These are phyloP conservation scores for Drosophila repletoides DNA, from an alignment of 1,140 invertebrate species.

Conservation along the genomic window DNA sequence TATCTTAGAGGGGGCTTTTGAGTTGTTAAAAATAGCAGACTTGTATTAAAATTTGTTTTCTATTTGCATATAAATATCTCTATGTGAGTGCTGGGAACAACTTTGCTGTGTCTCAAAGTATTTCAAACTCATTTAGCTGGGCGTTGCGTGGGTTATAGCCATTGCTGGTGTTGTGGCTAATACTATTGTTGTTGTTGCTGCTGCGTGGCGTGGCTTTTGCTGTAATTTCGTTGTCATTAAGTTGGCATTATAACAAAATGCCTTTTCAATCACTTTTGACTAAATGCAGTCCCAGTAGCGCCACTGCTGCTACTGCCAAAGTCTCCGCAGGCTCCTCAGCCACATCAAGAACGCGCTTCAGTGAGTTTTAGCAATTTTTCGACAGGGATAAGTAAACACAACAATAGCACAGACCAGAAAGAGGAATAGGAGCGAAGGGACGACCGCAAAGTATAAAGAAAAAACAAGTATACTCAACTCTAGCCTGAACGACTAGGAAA, in stretches of 20 bases:
- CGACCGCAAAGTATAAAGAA: slow-evolving; percentile 52
- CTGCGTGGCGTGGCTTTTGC: slow-evolving; percentile 64
- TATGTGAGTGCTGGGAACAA: slow-evolving; percentile 16
- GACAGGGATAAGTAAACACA: slow-evolving; percentile 77
- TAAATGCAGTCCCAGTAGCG: slow-evolving; percentile 62
- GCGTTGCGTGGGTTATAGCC: slow-evolving; percentile 12
- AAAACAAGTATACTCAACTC: too few relatives aligned
- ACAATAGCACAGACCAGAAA: slow-evolving; percentile 43
- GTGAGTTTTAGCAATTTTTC: slow-evolving; percentile 68
- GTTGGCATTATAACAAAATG: slow-evolving; percentile 81
- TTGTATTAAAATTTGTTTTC: slow-evolving; percentile 7
- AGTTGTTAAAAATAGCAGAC: slow-evolving; percentile 1
- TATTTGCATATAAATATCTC: background rate
- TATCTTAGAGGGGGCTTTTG: background rate
- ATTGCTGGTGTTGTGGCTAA: background rate
- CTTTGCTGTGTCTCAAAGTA: slow-evolving; percentile 46
- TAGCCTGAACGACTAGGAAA: too few relatives aligned
- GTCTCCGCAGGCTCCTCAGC: background rate
- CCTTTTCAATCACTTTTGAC: slow-evolving; percentile 81
- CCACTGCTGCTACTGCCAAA: background rate
- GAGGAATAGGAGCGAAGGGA: slow-evolving; percentile 23
- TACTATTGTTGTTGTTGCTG: slow-evolving; percentile 3
- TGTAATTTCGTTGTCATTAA: slow-evolving; percentile 81
- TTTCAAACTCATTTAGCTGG: slow-evolving; percentile 51
- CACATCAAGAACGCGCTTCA: slow-evolving; percentile 48